Evolutionary conservation across 2,113 vertebrate species (phyloP), one percentile per base, ranked within the genome.

Genomic region (Micronycteris hirsuta): DNA sequence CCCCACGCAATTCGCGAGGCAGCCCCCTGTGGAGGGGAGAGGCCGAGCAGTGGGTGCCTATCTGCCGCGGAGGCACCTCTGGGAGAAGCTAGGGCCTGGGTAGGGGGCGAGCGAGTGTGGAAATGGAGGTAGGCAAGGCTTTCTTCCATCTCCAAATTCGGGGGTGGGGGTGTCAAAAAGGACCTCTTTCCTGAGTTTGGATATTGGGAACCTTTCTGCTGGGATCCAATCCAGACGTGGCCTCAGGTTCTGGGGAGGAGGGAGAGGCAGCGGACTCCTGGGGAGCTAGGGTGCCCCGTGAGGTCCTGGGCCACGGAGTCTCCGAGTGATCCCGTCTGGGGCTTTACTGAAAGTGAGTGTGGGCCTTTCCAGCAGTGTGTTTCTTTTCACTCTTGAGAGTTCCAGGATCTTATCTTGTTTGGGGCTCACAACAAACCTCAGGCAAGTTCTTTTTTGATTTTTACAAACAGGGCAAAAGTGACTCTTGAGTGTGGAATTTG

Each of bases 391-490:
- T 77, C 71, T 17, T 17, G 54, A 70, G 81, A 88, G 78, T 71
- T 71, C 71, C 63, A 15, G 65, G 80, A 70, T 90, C 88, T 94
- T 89, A 77, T 61, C 93, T 56, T 26, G 41, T 61, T 61, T 71
- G 90, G 67, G 49, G 80, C 45, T 67, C 26, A 26, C 7, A 9
- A 20, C 52, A 33, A 11, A 63, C 56, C 26, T 61, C 24, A 26
- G 56, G 33, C 67, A 11, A 89, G 41, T 28, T 26, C 45, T 58
- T 86, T n/a, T 38, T 15, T 63, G 28, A 28, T 43, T 85, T 85
- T 56, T 49, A 33, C 11, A 4, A 78, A 47, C 47, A 7, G 6
- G 4, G 31, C 28, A 22, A 78, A 33, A 71, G 61, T 9, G 24
- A 43, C 20, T 16, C 47, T 24, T 28, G 56, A 43, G 52, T 6